A percentile compares a stretch with the other conserved stretches of the same genome.
Evolutionary conservation across 2,113 vertebrate species (phyloP).

Genomic region (Bufo gargarizans): DNA sequence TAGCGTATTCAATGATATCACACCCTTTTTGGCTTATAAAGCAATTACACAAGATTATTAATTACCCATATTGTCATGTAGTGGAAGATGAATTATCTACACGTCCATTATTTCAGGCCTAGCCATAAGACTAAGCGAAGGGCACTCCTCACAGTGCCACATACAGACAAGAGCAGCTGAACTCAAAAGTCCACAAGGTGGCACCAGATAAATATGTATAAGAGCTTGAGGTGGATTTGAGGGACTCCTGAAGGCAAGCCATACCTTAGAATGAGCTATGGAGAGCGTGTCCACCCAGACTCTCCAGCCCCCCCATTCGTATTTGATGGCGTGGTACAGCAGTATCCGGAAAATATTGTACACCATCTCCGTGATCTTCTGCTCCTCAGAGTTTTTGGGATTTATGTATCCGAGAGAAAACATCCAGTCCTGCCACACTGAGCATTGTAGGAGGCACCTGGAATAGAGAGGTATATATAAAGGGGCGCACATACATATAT

Average conservation of each 20-base stretch:
- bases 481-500: background rate
- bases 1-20: no score
- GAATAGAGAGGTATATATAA: constrained; percentile 45
- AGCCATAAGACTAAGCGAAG: background rate
- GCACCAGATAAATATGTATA: constrained; percentile 64
- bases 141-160: background rate
- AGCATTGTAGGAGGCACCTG: constrained; percentile 98
- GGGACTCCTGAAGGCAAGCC: background rate
- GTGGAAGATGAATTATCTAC: no score
- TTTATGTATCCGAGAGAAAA: constrained; percentile 99
- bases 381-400: constrained; percentile 96
- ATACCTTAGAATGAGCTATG: constrained; percentile 97
- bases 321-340: constrained; percentile 98
- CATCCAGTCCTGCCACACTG: constrained; percentile 99
- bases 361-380: constrained; percentile 99
- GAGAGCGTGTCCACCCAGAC: constrained; percentile 98
- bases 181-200: constrained; percentile 69
- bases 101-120: no score
- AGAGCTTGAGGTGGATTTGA: background rate
- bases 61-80: no score
- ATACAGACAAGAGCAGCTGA: background rate
- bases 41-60: no score
- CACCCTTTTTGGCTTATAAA: no score
- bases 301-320: constrained; percentile 98
- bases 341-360: constrained; percentile 99